Percentiles rank a stretch among this genome's conserved stretches.
phyloP scores from a whole-genome alignment of 2,888 invertebrate species.

The Reticulitermes lucifugus region DNA sequence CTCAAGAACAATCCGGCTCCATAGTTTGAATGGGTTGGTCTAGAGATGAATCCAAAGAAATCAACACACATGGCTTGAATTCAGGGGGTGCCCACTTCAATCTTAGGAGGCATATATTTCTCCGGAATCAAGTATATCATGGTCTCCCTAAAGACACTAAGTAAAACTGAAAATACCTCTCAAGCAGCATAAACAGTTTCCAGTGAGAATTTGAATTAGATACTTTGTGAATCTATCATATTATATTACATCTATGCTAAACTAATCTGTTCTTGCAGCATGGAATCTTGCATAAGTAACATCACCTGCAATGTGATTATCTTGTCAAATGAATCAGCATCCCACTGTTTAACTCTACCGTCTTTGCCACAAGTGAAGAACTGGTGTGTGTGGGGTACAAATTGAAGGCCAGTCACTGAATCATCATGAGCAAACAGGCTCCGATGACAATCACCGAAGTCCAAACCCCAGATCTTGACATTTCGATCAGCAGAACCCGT shows the following conservation, averaged over 20 bases:
- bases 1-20: no score
- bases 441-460: constrained; percentile 98
- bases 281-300: neutral
- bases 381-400: constrained; percentile 91
- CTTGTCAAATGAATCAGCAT: constrained; percentile 91
- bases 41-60: no score
- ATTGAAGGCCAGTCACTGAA: constrained; percentile 89
- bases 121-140: neutral
- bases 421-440: constrained; percentile 97
- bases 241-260: no score
- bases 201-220: no score
- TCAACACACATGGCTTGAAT: no score
- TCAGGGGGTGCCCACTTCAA: no score
- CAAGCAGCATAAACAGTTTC: no score
- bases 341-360: constrained; percentile 96
- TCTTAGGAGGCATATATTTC: no score
- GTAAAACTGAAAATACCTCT: no score
- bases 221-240: no score
- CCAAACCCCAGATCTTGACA: constrained; percentile 97
- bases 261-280: neutral
- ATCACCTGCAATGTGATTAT: constrained; percentile 86
- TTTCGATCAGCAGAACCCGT: constrained; percentile 97
- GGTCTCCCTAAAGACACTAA: neutral
- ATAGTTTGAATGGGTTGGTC: no score
- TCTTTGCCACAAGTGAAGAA: constrained; percentile 96